phyloP scores from a whole-genome alignment of 2,113 vertebrate species.

The Chamaea fasciata region DNA sequence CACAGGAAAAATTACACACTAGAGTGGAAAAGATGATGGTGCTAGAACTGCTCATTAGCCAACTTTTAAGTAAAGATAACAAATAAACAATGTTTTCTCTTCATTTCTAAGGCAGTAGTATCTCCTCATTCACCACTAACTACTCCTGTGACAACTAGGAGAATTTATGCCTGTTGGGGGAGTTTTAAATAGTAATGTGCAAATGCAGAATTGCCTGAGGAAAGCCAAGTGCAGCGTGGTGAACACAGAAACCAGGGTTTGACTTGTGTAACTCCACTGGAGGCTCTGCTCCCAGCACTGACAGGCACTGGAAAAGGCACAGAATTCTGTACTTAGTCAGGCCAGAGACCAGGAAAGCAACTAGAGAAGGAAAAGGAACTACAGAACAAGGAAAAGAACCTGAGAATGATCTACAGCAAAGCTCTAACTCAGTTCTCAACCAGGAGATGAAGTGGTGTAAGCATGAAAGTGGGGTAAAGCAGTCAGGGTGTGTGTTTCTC shows the following conservation, averaged over 20 bases:
- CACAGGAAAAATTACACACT: not conserved
- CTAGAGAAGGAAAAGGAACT: not conserved
- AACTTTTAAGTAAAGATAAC: conserved; percentile 33
- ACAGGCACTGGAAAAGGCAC: not conserved
- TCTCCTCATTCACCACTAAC: not conserved
- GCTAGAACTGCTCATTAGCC: not conserved
- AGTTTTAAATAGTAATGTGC: not conserved
- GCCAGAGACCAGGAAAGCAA: not conserved
- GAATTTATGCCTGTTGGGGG: not conserved
- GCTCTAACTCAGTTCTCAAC: not conserved
- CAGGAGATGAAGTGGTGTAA: not conserved
- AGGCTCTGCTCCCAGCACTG: not conserved
- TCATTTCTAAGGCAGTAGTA: not conserved
- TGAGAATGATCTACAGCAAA: not conserved
- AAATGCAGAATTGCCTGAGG: not conserved
- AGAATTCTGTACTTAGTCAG: not conserved
- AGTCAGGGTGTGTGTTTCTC: not conserved
- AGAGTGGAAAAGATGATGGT: not conserved
- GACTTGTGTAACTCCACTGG: not conserved
- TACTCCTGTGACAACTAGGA: not conserved
- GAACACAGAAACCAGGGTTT: not conserved
- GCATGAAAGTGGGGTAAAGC: not conserved
- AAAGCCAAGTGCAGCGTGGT: not conserved
- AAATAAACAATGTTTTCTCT: not conserved
- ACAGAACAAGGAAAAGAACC: not conserved